These are phyloP conservation scores for Triplophysa dalaica DNA, from an alignment of 2,113 vertebrate species.

Conservation along the genomic window DNA sequence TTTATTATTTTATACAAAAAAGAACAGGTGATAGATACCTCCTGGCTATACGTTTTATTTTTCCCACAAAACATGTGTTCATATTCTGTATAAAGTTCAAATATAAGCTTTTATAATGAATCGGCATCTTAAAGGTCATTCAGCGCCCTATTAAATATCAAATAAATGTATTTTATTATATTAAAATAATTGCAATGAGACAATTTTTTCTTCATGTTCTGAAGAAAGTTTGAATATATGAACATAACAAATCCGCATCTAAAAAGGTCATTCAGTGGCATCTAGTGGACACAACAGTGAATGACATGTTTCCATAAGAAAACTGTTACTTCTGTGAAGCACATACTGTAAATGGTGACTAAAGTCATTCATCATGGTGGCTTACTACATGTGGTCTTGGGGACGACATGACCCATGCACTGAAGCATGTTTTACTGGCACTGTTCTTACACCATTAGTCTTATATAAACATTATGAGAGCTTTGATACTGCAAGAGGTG, in stretches of 20 bases:
- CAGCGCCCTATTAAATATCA: no score
- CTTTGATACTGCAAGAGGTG: background rate
- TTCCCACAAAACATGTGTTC: no score
- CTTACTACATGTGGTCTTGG: background rate
- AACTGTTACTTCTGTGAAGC: background rate
- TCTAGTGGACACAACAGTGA: conserved; percentile 6
- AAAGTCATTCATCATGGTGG: background rate
- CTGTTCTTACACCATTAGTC: background rate
- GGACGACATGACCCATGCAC: background rate
- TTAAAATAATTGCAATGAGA: no score
- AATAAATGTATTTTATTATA: no score
- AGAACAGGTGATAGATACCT: no score
- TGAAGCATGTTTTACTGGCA: conserved; percentile 24
- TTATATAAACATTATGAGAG: background rate
- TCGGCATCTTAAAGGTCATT: no score
- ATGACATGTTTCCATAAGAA: background rate
- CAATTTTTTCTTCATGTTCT: no score
- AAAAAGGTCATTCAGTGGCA: background rate
- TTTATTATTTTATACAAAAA: no score
- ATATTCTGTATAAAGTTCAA: no score
- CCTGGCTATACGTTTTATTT: no score
- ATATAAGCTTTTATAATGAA: no score
- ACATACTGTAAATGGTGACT: background rate
- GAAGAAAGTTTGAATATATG: no score
- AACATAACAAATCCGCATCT: background rate